Evolutionary conservation across 2,888 invertebrate genomes (phyloP).

Genomic region (Sceliomorpha sp.): DNA sequence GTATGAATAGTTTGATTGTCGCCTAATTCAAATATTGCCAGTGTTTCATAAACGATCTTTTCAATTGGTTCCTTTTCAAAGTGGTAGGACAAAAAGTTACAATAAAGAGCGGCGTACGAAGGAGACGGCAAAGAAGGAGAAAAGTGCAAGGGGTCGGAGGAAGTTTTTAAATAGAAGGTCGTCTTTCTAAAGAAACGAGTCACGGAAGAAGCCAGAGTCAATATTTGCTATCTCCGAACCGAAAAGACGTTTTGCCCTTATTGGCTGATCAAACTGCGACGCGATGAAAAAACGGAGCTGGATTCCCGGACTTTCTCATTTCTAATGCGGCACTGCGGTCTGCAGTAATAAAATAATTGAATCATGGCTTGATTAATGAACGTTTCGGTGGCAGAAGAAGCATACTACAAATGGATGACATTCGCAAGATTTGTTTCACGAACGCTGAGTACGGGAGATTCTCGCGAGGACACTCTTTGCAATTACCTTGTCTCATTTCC

Average conservation of each 20-base stretch:
- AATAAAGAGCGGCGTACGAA: constrained; percentile 3
- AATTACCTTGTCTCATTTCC: constrained; percentile 16
- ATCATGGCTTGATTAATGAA: constrained; percentile 29
- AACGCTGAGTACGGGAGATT: neutral
- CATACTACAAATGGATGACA: constrained; percentile 16
- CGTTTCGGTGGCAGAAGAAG: constrained; percentile 8
- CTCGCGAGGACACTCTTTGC: constrained; percentile 7
- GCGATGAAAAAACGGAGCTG: constrained; percentile 40
- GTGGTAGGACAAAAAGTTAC: constrained; percentile 5
- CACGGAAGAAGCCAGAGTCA: constrained; percentile 52
- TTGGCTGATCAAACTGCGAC: constrained; percentile 56
- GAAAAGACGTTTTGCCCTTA: constrained; percentile 50
- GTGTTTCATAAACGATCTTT: neutral
- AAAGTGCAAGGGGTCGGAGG: constrained; percentile 23
- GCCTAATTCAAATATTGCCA: neutral
- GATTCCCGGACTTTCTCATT: constrained; percentile 4
- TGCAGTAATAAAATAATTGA: constrained; percentile 29
- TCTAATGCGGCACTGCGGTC: constrained; percentile 6
- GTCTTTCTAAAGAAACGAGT: constrained; percentile 42
- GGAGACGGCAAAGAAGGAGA: too few species aligned
- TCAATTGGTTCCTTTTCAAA: constrained; percentile 10
- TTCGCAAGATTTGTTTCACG: constrained; percentile 17
- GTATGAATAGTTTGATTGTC: neutral
- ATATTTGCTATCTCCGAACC: constrained; percentile 56
- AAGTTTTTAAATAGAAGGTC: constrained; percentile 31